Conservation (phyloP, 1,140 invertebrate species). For the Spodoptera frugiperda region DNA sequence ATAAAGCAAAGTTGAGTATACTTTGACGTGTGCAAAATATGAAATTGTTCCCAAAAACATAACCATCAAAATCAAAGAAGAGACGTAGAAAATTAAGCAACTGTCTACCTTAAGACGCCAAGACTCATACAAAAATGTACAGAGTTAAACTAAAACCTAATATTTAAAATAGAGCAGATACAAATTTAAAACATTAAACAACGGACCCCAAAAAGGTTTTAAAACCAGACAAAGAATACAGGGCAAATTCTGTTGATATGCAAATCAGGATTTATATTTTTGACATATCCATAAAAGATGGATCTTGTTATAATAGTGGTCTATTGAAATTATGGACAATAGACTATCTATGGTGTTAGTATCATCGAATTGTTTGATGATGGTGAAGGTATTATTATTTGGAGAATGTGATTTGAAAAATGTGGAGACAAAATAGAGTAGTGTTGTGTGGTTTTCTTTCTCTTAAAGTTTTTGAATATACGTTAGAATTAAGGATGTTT, state of each 20-base stretch:
- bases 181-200: neutral
- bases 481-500: too few relatives aligned
- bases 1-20: too few relatives aligned
- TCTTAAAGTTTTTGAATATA: too few relatives aligned
- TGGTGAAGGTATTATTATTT: conserved; percentile 12
- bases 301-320: conserved; percentile 49
- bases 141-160: too few relatives aligned
- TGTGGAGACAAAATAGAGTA: neutral
- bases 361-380: conserved; percentile 36
- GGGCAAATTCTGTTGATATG: conserved; percentile 52
- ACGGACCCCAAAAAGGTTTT: neutral
- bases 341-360: conserved; percentile 6
- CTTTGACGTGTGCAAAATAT: too few relatives aligned
- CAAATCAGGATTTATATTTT: conserved; percentile 54
- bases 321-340: conserved; percentile 33
- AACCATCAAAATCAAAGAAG: too few relatives aligned
- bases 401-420: neutral
- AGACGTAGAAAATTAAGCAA: too few relatives aligned
- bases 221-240: conserved; percentile 22
- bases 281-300: conserved; percentile 60
- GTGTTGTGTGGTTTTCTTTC: neutral
- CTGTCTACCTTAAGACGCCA: too few relatives aligned
- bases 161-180: neutral
- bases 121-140: too few relatives aligned
- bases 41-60: too few relatives aligned